Conservation (phyloP, 1,140 invertebrate genomes). For the Adoxophyes honmai region DNA sequence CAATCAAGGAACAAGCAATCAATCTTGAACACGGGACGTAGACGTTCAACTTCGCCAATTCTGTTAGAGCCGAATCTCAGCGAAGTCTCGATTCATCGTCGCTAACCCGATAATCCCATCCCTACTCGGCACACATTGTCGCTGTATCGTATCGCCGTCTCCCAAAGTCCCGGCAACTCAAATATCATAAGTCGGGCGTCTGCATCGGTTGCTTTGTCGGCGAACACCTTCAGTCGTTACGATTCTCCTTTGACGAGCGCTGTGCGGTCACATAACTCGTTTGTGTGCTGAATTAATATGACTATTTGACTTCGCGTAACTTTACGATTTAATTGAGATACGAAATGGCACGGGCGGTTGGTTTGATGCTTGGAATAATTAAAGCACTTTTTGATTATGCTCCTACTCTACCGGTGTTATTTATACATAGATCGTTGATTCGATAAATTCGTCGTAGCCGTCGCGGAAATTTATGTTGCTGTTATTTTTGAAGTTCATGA, state of each 20-base stretch:
- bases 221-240: constrained; percentile 49
- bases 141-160: not conserved
- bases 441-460: no score
- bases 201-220: constrained; percentile 24
- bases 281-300: constrained; percentile 18
- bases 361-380: no score
- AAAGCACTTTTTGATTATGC: no score
- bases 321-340: not conserved
- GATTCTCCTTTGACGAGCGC: constrained; percentile 54
- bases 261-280: constrained; percentile 29
- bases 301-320: not conserved
- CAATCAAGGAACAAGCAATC: no score
- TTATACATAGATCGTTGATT: no score
- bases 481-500: no score
- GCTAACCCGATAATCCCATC: not conserved
- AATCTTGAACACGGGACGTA: no score
- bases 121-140: not conserved
- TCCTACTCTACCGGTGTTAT: no score
- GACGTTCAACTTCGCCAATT: no score
- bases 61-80: no score
- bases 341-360: no score
- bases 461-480: no score
- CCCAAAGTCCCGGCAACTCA: constrained; percentile 31
- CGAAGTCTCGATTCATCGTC: not conserved
- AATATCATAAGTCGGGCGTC: constrained; percentile 50